Conservation (phyloP, 2,113 vertebrate genomes). For the Chionis minor region DNA sequence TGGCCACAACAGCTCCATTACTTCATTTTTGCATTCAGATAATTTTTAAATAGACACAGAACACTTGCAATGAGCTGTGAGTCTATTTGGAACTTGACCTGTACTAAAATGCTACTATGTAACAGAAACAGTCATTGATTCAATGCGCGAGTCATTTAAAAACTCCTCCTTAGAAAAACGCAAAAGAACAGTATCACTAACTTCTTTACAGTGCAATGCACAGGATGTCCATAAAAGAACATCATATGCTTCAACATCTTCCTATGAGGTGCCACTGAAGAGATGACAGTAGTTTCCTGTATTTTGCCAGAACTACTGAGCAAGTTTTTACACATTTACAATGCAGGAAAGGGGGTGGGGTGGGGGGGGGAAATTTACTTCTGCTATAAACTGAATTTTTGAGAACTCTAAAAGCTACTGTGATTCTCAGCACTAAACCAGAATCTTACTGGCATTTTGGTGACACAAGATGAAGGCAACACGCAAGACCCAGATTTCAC, state of each 20-base stretch:
- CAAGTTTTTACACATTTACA: not conserved
- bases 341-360: too few species aligned
- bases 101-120: not conserved
- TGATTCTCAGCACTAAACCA: not conserved
- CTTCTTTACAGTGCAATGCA: not conserved
- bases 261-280: slow-evolving; percentile 4
- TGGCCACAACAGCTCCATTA: not conserved
- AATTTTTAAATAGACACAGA: not conserved
- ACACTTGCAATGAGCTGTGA: not conserved
- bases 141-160: not conserved
- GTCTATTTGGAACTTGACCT: not conserved
- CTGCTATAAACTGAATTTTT: not conserved
- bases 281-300: slow-evolving; percentile 16
- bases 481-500: not conserved
- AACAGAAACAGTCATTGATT: slow-evolving; percentile 16
- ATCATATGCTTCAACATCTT: not conserved
- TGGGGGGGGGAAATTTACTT: not conserved
- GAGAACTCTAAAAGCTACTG: not conserved
- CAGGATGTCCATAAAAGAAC: not conserved
- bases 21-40: not conserved
- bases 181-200: not conserved
- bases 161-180: not conserved
- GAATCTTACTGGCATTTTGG: not conserved
- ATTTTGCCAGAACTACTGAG: not conserved
- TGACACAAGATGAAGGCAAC: not conserved